phyloP scores from a whole-genome alignment of 2,113 vertebrate genomes.

The Tachuris rubrigastra region DNA sequence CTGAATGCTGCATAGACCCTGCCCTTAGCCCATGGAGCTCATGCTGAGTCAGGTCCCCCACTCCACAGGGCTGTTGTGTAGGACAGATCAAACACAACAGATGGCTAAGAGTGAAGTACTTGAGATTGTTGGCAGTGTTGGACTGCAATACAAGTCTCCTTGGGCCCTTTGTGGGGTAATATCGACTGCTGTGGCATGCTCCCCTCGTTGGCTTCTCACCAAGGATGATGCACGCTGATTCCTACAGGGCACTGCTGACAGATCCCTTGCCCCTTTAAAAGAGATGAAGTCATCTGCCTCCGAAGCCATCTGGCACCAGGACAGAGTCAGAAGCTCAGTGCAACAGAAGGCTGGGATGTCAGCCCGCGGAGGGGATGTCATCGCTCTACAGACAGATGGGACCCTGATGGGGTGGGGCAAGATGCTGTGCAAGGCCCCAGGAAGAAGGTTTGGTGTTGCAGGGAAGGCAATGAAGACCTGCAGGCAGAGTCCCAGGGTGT shows the following conservation, averaged over 20 bases:
- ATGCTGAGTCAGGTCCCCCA: accelerated
- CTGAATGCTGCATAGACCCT: neutral
- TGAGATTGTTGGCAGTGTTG: neutral
- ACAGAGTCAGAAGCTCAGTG: conserved; percentile 47
- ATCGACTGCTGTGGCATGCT: neutral
- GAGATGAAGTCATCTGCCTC: conserved; percentile 72
- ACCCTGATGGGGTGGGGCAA: conserved; percentile 29
- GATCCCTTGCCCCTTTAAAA: conserved; percentile 67
- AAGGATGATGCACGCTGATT: neutral
- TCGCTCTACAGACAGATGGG: conserved; percentile 71
- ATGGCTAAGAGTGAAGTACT: neutral
- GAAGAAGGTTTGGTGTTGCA: neutral
- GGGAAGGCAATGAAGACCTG: conserved; percentile 25
- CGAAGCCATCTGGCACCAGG: conserved; percentile 64
- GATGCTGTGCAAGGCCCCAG: conserved; percentile 11
- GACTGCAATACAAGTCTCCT: neutral
- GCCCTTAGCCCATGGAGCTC: neutral
- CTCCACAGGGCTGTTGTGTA: neutral
- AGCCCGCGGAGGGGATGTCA: conserved; percentile 62
- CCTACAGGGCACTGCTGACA: conserved; percentile 16
- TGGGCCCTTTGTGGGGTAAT: neutral
- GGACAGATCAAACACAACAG: neutral
- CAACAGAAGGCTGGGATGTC: conserved; percentile 76
- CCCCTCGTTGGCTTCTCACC: neutral
- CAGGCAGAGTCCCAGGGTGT: neutral